A percentile compares a stretch with the other conserved stretches of the same genome.
Conservation (phyloP, 2,797 vertebrate genomes). For the Monodelphis domestica region DNA sequence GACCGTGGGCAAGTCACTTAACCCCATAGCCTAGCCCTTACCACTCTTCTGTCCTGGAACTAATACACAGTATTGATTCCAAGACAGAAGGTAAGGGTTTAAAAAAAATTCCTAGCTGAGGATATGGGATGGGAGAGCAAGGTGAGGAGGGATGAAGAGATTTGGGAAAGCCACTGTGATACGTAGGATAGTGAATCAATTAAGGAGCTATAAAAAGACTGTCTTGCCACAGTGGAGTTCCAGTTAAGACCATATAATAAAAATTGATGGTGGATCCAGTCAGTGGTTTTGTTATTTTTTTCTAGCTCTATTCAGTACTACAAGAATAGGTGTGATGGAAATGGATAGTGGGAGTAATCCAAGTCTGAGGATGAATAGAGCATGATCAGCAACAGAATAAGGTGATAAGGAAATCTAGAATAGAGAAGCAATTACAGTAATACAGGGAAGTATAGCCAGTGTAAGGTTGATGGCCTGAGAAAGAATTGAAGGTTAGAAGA, state of each 20-base stretch:
- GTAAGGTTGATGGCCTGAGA: background rate
- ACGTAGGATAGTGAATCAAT: background rate
- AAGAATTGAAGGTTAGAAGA: background rate
- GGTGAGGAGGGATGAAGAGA: background rate
- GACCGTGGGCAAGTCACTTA: too few relatives aligned
- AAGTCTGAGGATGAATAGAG: background rate
- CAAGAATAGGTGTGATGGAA: background rate
- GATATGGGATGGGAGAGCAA: background rate
- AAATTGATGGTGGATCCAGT: too few relatives aligned
- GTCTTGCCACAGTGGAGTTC: background rate
- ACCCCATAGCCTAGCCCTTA: too few relatives aligned
- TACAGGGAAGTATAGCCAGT: background rate
- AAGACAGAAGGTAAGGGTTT: too few relatives aligned
- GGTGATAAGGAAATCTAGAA: background rate
- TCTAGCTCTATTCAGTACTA: background rate
- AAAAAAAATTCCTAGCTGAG: too few relatives aligned
- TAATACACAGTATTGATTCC: too few relatives aligned
- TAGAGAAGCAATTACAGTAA: background rate
- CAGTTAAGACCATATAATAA: background rate
- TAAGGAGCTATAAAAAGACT: background rate
- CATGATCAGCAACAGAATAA: background rate
- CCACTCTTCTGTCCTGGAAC: too few relatives aligned
- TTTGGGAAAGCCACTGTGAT: background rate
- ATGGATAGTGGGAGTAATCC: background rate
- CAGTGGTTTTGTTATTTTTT: background rate